Evolutionary conservation across 2,113 vertebrate genomes (phyloP), one percentile per base, ranked within the genome.

Genomic region (Triplophysa tibetana): DNA sequence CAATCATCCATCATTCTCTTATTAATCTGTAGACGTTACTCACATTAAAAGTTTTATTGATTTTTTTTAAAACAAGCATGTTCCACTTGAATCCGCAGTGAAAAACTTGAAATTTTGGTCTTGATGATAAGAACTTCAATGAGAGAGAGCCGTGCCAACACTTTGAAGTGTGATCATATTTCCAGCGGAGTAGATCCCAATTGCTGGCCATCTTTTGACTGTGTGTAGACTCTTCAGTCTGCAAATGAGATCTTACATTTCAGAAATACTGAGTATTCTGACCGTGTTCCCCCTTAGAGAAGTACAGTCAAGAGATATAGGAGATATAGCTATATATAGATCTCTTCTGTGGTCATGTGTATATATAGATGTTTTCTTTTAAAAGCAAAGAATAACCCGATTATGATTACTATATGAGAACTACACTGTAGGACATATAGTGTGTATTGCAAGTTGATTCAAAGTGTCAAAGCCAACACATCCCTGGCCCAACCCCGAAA

Each of bases 151-250:
- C 33, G 78, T 64, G 78, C 78, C 69, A 73, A 54, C 26, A 14
- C 78, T 43, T 61, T 68, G 76, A 74, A 82, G 16, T 23, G 60
- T 2, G 16, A n/a, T 56, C 70, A 60, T 9, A 60, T 78, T 16
- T 75, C 58, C 45, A 38, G 23, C 77, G 8, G 43, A 19, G 48
- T n/a, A 13, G 33, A 41, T 69, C 43, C 58, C 45, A 56, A 60
- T 54, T 79, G 54, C 61, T 63, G 48, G 54, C 70, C 11, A 11
- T 67, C 43, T 61, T 69, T 62, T 26, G 48, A 48, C 52, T 73
- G 50, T 1, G 10, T 50, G 67, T 33, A 26, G 26, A 29, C 13
- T 3, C 26, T 29, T 29, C 56, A 43, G n/a, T 61, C 56, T 24
- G 56, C 23, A 56, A 45, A 16, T 60, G 26, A 3, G 1, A 60